phyloP scores from a whole-genome alignment of 2,888 invertebrate genomes.

The Crematogaster levior region DNA sequence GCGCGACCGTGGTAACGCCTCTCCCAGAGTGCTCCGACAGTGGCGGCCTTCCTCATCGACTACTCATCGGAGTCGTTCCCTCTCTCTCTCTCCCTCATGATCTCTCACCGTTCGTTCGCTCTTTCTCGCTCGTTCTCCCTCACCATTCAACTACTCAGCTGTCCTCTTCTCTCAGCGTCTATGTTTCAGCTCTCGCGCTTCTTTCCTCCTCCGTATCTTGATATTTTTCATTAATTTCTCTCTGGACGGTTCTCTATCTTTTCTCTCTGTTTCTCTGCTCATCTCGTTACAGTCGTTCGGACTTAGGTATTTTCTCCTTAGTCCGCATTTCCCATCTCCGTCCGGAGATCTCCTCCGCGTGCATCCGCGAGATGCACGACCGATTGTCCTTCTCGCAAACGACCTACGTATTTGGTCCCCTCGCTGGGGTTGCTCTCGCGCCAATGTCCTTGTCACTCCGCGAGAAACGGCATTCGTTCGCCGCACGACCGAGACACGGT shows the following conservation, averaged over 20 bases:
- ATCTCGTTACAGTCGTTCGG: slow-evolving; percentile 16
- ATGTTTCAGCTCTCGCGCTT: slow-evolving; percentile 39
- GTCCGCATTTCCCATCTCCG: neutral
- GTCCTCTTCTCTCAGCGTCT: slow-evolving; percentile 27
- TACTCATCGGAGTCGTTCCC: slow-evolving; percentile 66
- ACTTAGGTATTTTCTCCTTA: slow-evolving; percentile 20
- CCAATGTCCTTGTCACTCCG: slow-evolving; percentile 20
- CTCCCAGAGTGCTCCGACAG: slow-evolving; percentile 72
- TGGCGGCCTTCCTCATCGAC: slow-evolving; percentile 72
- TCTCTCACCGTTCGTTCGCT: slow-evolving; percentile 30
- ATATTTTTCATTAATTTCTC: slow-evolving; percentile 53
- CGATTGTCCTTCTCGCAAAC: slow-evolving; percentile 30
- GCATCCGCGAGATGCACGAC: slow-evolving; percentile 53
- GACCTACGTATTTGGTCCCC: slow-evolving; percentile 40
- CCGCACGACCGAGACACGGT: slow-evolving; percentile 17
- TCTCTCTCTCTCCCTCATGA: slow-evolving; percentile 43
- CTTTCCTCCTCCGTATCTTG: slow-evolving; percentile 35
- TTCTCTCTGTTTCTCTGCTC: neutral
- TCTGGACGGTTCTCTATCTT: slow-evolving; percentile 39
- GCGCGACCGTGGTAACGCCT: slow-evolving; percentile 75
- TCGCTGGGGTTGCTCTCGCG: slow-evolving; percentile 27
- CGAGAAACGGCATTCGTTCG: slow-evolving; percentile 22
- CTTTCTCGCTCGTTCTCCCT: slow-evolving; percentile 27
- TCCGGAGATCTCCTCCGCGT: slow-evolving; percentile 33
- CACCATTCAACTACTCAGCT: slow-evolving; percentile 6